phyloP scores from a whole-genome alignment of 1,140 invertebrate species.

The Drosophila repletoides region DNA sequence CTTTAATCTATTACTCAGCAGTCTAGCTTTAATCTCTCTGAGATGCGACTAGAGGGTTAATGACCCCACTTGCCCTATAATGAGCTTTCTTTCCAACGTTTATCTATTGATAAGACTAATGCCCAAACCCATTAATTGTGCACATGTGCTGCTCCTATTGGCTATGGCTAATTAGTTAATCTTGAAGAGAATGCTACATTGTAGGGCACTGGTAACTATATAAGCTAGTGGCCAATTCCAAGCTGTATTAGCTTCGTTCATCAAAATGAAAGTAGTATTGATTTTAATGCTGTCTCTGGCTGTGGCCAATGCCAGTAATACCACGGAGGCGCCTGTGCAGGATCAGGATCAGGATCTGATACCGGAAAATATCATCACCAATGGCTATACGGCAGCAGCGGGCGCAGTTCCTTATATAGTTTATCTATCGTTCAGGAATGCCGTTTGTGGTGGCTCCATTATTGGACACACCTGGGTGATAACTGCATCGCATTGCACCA shows the following conservation, averaged over 20 bases:
- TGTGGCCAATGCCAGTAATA: slow-evolving; percentile 17
- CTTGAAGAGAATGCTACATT: not conserved
- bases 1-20: no score
- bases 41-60: no score
- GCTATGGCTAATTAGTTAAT: slow-evolving; percentile 2
- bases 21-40: no score
- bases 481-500: slow-evolving; percentile 57
- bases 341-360: not conserved
- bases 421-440: slow-evolving; percentile 55
- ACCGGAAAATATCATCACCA: slow-evolving; percentile 43
- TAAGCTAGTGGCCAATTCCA: not conserved
- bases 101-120: slow-evolving; percentile 16
- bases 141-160: not conserved
- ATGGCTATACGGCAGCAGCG: slow-evolving; percentile 55
- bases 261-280: slow-evolving; percentile 47
- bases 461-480: slow-evolving; percentile 58
- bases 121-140: slow-evolving; percentile 20
- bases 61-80: no score
- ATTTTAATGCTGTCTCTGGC: slow-evolving; percentile 35
- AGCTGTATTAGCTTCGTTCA: not conserved
- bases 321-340: not conserved
- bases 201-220: slow-evolving; percentile 8
- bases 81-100: not conserved
- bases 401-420: slow-evolving; percentile 84
- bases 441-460: slow-evolving; percentile 42